These are phyloP conservation scores for Halcyon badia DNA, from an alignment of 2,797 vertebrate species.

Conservation along the genomic window DNA sequence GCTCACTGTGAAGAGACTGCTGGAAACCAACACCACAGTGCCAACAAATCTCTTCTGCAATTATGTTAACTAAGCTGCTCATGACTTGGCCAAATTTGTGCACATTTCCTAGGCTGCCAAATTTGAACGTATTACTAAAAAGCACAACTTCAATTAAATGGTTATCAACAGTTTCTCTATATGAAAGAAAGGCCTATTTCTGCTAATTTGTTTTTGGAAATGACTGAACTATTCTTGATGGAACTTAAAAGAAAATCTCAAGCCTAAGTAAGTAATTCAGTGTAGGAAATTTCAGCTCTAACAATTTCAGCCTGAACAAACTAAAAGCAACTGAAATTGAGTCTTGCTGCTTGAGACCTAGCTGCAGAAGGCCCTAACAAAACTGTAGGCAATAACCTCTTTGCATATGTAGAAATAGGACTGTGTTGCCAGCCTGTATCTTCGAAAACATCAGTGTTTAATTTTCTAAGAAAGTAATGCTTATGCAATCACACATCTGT, in stretches of 20 bases:
- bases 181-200: neutral
- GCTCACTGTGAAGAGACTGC: neutral
- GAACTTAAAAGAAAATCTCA: neutral
- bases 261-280: neutral
- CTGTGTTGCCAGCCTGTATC: neutral
- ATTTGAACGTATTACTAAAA: neutral
- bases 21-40: neutral
- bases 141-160: neutral
- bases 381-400: neutral
- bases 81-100: neutral
- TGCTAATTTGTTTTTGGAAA: neutral
- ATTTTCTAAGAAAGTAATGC: neutral
- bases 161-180: neutral
- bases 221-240: neutral
- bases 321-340: neutral
- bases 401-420: neutral
- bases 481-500: neutral
- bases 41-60: neutral
- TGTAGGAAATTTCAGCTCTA: neutral
- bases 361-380: neutral
- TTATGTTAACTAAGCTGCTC: neutral
- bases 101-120: neutral
- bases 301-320: neutral
- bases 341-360: neutral
- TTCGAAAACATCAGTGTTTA: neutral